phyloP scores from a whole-genome alignment of 2,113 vertebrate genomes.

The Hyperopisus bebe region DNA sequence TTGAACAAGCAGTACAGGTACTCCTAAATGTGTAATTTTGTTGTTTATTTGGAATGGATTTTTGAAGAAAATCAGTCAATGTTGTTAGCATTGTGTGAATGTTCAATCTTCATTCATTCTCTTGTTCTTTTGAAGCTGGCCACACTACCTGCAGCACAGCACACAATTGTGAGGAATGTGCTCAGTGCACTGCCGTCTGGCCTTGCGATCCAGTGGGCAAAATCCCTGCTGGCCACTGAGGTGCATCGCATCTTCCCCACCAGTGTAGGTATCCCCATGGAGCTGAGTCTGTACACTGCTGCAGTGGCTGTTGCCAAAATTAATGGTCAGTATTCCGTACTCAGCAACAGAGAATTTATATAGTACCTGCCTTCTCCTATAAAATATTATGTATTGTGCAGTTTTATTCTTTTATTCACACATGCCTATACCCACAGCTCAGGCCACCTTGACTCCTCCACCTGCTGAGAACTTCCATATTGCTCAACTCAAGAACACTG shows the following conservation, averaged over 20 bases:
- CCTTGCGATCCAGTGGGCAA: constrained; percentile 38
- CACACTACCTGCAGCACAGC: constrained; percentile 23
- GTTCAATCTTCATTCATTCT: neutral
- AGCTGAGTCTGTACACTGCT: constrained; percentile 54
- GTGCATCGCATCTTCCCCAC: constrained; percentile 60
- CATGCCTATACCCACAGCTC: constrained; percentile 36
- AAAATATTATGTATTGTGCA: neutral
- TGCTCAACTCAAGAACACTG: constrained; percentile 43
- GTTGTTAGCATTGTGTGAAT: neutral
- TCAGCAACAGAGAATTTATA: neutral
- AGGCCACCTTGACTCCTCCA: constrained; percentile 40
- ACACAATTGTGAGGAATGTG: constrained; percentile 20
- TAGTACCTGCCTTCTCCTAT: neutral
- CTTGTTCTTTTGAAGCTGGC: constrained; percentile 35
- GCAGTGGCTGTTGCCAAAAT: constrained; percentile 49
- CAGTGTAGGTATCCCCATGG: constrained; percentile 63
- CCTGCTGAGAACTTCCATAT: constrained; percentile 44
- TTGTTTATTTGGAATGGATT: neutral
- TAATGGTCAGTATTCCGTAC: constrained; percentile 42
- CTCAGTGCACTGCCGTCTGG: constrained; percentile 45
- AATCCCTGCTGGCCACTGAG: constrained; percentile 58
- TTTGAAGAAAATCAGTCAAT: neutral
- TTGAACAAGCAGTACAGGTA: constrained; percentile 62
- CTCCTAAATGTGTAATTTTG: neutral
- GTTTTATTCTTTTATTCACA: neutral